Evolutionary conservation across 2,113 vertebrate genomes (phyloP).

Genomic region (Axis porcinus): DNA sequence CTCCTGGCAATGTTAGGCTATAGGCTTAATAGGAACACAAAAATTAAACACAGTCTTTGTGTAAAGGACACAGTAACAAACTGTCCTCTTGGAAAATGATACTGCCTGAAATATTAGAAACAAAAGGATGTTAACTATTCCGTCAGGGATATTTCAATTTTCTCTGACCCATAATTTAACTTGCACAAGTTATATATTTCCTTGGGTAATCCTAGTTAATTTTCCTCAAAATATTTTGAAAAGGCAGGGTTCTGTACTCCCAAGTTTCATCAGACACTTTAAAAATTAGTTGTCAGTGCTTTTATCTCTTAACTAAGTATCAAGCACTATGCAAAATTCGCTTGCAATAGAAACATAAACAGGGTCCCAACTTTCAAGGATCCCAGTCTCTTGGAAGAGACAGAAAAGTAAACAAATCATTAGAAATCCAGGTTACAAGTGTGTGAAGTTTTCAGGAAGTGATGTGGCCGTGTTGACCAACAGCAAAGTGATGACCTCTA

Average conservation of each 20-base stretch:
- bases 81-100: background rate
- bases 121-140: background rate
- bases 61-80: background rate
- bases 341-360: background rate
- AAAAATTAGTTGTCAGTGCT: background rate
- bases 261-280: background rate
- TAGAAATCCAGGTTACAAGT: background rate
- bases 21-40: background rate
- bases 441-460: background rate
- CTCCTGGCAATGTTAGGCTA: background rate
- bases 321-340: background rate
- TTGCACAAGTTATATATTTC: background rate
- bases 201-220: background rate
- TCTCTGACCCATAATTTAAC: background rate
- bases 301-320: background rate
- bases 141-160: background rate
- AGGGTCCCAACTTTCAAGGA: background rate
- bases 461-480: background rate
- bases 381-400: constrained; percentile 5
- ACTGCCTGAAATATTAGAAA: background rate
- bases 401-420: constrained; percentile 3
- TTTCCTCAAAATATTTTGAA: background rate
- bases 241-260: background rate
- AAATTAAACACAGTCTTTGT: background rate
- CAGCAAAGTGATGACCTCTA: background rate